Conservation (phyloP, 2,113 vertebrate species). For the Campylomormyrus tamandua region DNA sequence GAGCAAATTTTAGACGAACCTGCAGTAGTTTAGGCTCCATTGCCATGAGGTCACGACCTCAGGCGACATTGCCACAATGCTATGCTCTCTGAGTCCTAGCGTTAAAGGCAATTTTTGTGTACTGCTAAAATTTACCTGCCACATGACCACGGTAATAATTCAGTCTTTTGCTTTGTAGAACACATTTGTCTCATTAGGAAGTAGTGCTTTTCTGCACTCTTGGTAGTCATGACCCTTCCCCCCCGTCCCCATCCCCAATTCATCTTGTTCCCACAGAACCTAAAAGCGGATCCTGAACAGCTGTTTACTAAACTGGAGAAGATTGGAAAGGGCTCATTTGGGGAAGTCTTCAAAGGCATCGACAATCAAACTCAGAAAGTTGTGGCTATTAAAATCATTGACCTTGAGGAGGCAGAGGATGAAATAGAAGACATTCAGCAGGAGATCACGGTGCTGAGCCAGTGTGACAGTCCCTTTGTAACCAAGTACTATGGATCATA, state of each 20-base stretch:
- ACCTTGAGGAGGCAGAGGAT: slow-evolving; percentile 96
- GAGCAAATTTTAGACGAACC: not conserved
- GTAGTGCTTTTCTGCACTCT: not conserved
- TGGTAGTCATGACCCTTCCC: not conserved
- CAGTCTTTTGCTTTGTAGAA: not conserved
- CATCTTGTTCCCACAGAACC: slow-evolving; percentile 61
- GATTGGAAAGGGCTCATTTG: slow-evolving; percentile 96
- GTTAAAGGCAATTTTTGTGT: not conserved
- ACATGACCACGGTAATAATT: not conserved
- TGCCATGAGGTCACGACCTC: not conserved
- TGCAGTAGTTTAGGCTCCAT: not conserved
- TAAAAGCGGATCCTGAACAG: slow-evolving; percentile 85
- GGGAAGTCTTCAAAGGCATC: slow-evolving; percentile 98
- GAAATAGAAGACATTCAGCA: slow-evolving; percentile 51
- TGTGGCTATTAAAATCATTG: slow-evolving; percentile 97
- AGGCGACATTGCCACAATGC: not conserved
- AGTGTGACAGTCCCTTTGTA: slow-evolving; percentile 95
- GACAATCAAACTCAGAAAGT: slow-evolving; percentile 95
- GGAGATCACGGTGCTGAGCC: slow-evolving; percentile 97
- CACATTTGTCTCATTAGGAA: not conserved
- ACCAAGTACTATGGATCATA: slow-evolving; percentile 98
- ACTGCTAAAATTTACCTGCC: not conserved
- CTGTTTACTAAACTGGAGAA: slow-evolving; percentile 91
- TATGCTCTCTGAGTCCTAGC: not conserved
- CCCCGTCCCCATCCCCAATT: too few species aligned